A percentile compares a stretch with the other conserved stretches of the same genome.
phyloP scores from a whole-genome alignment of 1,140 invertebrate genomes.

The Drosophila neocordata region DNA sequence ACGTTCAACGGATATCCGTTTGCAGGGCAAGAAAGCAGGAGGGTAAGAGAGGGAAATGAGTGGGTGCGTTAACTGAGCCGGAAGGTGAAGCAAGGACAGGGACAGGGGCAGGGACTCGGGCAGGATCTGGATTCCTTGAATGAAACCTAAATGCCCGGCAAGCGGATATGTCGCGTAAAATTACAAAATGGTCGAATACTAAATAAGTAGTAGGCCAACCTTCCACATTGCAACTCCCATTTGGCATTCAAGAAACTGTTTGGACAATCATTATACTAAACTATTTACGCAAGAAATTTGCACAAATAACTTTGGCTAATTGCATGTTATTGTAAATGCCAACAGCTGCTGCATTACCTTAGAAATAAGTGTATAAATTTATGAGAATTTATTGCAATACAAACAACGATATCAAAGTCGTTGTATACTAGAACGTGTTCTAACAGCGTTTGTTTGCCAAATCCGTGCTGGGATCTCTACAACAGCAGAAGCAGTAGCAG shows the following conservation, averaged over 20 bases:
- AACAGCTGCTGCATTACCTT: slow-evolving; percentile 31
- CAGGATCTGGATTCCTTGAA: slow-evolving; percentile 42
- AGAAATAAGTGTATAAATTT: slow-evolving; percentile 65
- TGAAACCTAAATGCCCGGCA: slow-evolving; percentile 73
- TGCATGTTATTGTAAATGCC: slow-evolving; percentile 48
- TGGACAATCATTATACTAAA: slow-evolving; percentile 44
- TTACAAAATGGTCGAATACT: slow-evolving; percentile 52
- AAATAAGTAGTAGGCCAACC: slow-evolving; percentile 44
- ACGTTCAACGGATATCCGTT: slow-evolving; percentile 67
- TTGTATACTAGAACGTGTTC: slow-evolving; percentile 12
- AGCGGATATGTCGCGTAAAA: slow-evolving; percentile 76
- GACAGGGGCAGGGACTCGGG: neutral
- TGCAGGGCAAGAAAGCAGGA: slow-evolving; percentile 6
- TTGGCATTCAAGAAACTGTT: neutral
- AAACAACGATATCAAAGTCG: slow-evolving; percentile 12
- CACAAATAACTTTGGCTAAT: slow-evolving; percentile 54
- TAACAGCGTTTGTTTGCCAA: neutral
- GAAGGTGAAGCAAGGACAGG: slow-evolving; percentile 15
- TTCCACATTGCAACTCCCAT: neutral
- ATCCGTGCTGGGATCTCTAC: slow-evolving; percentile 10
- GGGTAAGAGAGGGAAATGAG: neutral
- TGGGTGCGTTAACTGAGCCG: slow-evolving; percentile 2
- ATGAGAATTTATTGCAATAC: slow-evolving; percentile 61
- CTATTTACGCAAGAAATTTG: slow-evolving; percentile 51
- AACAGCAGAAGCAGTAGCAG: too few relatives aligned